phyloP scores from a whole-genome alignment of 2,888 invertebrate species.

The Limenitis camilla region DNA sequence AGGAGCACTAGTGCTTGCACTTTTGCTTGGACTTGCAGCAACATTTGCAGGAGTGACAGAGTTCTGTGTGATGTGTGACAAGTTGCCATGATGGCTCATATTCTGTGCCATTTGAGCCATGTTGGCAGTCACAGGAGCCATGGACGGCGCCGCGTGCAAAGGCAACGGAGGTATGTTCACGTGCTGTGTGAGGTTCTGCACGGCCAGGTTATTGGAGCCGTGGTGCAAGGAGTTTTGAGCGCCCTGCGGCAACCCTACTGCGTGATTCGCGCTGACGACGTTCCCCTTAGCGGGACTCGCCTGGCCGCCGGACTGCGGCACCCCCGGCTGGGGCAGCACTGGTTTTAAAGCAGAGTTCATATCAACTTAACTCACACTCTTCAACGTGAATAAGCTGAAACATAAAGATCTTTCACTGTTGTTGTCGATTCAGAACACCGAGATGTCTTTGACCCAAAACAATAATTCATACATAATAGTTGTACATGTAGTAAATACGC shows the following conservation, averaged over 20 bases:
- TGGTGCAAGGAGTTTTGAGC: constrained; percentile 57
- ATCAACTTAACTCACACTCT: constrained; percentile 43
- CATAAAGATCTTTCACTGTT: constrained; percentile 51
- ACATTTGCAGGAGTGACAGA: constrained; percentile 48
- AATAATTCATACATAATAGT: constrained; percentile 61
- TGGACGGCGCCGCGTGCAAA: constrained; percentile 59
- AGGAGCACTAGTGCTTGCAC: constrained; percentile 52
- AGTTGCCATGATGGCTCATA: constrained; percentile 70
- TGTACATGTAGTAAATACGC: constrained; percentile 21
- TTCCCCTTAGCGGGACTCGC: constrained; percentile 63
- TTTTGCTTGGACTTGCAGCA: constrained; percentile 51
- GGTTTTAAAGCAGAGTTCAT: constrained; percentile 79
- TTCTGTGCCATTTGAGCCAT: constrained; percentile 72
- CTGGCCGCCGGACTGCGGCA: constrained; percentile 61
- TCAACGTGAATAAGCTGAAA: constrained; percentile 51
- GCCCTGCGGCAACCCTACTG: constrained; percentile 57
- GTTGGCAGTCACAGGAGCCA: constrained; percentile 69
- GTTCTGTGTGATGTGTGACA: constrained; percentile 62
- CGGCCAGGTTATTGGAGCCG: constrained; percentile 49
- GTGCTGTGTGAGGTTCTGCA: constrained; percentile 60
- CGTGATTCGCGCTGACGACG: constrained; percentile 60
- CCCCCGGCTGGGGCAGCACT: constrained; percentile 69
- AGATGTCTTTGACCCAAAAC: constrained; percentile 70
- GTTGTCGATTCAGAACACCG: constrained; percentile 48
- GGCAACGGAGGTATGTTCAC: constrained; percentile 38